Evolutionary conservation across 1,140 invertebrate genomes (phyloP).

Genomic region (Drosophila subobscura): DNA sequence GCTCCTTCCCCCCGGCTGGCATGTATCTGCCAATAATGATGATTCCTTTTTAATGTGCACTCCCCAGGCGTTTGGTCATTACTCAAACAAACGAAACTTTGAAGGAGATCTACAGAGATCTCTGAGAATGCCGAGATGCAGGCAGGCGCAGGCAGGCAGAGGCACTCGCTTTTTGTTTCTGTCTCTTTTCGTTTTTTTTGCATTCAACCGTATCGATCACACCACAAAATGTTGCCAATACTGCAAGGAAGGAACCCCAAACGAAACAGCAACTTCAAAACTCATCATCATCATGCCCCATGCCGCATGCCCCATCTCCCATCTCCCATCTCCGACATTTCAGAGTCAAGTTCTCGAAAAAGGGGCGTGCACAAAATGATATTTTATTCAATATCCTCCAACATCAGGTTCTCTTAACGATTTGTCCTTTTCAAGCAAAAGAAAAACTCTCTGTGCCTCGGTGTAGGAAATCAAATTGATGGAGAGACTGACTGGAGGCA

Average conservation of each 20-base stretch:
- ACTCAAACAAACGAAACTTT: conserved; percentile 46
- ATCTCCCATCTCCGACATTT: not conserved
- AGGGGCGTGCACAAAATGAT: conserved; percentile 83
- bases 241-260: not conserved
- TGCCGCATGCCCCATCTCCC: conserved; percentile 7
- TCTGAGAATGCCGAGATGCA: not conserved
- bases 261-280: conserved; percentile 29
- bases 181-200: conserved; percentile 34
- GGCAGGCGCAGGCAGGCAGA: not conserved
- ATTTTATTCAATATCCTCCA: conserved; percentile 83
- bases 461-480: conserved; percentile 81
- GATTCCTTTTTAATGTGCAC: conserved; percentile 83
- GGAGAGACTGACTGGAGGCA: conserved; percentile 31
- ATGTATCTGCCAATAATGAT: conserved; percentile 78
- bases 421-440: conserved; percentile 81
- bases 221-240: conserved; percentile 76
- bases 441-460: conserved; percentile 52
- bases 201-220: conserved; percentile 74
- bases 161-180: not conserved
- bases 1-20: not conserved
- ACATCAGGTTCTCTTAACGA: conserved; percentile 50
- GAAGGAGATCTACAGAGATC: not conserved
- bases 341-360: conserved; percentile 26
- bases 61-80: conserved; percentile 75
- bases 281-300: conserved; percentile 63